A percentile compares a stretch with the other conserved stretches of the same genome.
Evolutionary conservation across 23 tunicate species (phyloP).

Genomic region (Halocynthia roretzi): DNA sequence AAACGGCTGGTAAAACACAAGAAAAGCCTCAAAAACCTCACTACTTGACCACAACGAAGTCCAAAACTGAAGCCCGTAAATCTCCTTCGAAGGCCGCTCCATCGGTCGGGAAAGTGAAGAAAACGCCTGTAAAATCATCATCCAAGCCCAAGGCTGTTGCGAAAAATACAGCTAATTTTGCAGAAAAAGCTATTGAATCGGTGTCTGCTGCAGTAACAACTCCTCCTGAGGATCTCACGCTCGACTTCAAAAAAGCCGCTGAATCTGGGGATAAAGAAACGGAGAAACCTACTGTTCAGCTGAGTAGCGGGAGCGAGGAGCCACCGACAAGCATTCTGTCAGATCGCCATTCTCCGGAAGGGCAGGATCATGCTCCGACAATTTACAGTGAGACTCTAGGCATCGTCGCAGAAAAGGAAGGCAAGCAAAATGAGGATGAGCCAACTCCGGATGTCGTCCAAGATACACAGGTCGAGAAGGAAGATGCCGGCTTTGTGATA

Average conservation of each 20-base stretch:
- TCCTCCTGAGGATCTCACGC: conserved; percentile 32
- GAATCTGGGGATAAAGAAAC: neutral
- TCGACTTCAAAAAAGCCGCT: neutral
- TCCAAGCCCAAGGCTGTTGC: neutral
- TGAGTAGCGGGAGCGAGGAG: neutral
- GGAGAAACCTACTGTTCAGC: neutral
- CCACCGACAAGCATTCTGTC: conserved; percentile 6
- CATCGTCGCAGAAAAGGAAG: neutral
- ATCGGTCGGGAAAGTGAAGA: neutral
- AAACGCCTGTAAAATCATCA: conserved; percentile 14
- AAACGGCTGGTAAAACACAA: conserved; percentile 3
- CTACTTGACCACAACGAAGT: neutral
- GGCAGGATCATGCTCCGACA: conserved; percentile 21
- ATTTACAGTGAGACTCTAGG: neutral
- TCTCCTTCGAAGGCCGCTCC: conserved; percentile 8
- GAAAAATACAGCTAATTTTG: neutral
- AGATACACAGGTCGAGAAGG: neutral
- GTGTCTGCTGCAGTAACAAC: neutral
- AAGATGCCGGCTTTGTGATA: neutral
- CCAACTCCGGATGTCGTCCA: neutral
- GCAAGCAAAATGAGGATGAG: neutral
- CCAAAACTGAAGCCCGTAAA: conserved; percentile 32
- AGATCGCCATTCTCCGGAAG: conserved; percentile 54
- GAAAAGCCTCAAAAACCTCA: conserved; percentile 7
- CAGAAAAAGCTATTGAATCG: neutral